Base-by-base conservation (phyloP, 2,888 invertebrate species). In the Patella caerulea region DNA sequence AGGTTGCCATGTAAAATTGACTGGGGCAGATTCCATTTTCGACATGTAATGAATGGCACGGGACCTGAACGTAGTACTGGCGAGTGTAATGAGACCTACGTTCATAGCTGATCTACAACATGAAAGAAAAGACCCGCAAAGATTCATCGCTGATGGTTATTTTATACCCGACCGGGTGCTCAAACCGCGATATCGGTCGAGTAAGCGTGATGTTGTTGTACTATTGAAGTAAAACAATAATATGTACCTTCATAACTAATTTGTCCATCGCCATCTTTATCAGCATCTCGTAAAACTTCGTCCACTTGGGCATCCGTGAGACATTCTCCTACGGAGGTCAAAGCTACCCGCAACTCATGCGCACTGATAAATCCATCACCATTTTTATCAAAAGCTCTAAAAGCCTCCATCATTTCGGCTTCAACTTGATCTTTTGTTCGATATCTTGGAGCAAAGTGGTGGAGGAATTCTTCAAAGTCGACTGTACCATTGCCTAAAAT, bases 361-460 rank as follows among this genome's bases (percentile, higher is more conserved):
- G 65, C 65, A 65, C 65, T 65, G 65, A 65, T 65, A 24, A 24
- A 65, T 65, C 65, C 65, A 24, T 65, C 65, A 3, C 65, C 65
- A 24, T 65, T 65, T 14, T 65, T 65, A 24, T 65, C 65, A 24
- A 65, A 65, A 19, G 65, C 65, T 65, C 65, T 19, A 24, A 65
- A 65, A 14, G 65, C 65, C 14, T 45, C 55, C 29, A 74, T 55
- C 65, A 65, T 65, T 65, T 65, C 65, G 7, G 65, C 65, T 65
- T 65, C 65, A 14, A 65, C 65, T 65, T 65, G 65, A 12, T 65
- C 65, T 65, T 65, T 65, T 19, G 65, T 65, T 9, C 65, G 65
- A 65, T 65, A 65, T 12, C 65, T 19, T n/a, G 65, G 65, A 15
- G 65, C 65, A 14, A 65, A 65, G 65, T 65, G 65, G 24, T 65